phyloP scores from a whole-genome alignment of 1,140 invertebrate genomes.

The Nymphalis io region DNA sequence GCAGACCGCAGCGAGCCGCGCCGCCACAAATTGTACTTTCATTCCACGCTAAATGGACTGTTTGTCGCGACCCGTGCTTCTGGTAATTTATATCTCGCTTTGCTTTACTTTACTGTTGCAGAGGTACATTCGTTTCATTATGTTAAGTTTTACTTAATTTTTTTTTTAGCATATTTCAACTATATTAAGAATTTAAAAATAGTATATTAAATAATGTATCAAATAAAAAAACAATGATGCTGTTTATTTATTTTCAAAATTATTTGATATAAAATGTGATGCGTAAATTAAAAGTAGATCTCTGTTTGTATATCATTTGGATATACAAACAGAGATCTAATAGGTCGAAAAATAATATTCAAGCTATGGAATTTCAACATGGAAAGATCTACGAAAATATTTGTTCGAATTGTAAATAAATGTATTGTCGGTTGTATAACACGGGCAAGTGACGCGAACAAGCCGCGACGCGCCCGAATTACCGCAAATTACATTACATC shows the following conservation, averaged over 20 bases:
- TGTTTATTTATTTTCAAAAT: no score
- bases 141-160: neutral
- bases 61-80: slow-evolving; percentile 43
- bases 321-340: no score
- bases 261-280: no score
- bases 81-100: slow-evolving; percentile 24
- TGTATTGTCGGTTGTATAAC: slow-evolving; percentile 33
- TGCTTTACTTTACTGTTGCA: slow-evolving; percentile 17
- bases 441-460: slow-evolving; percentile 40
- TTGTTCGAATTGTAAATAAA: slow-evolving; percentile 32
- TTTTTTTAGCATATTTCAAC: neutral
- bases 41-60: slow-evolving; percentile 56
- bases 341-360: neutral
- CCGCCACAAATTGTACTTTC: slow-evolving; percentile 59
- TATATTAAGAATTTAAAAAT: no score
- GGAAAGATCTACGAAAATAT: neutral
- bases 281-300: no score
- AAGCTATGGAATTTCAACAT: neutral
- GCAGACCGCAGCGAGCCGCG: slow-evolving; percentile 36
- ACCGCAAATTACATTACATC: slow-evolving; percentile 60
- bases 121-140: slow-evolving; percentile 6
- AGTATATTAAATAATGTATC: no score
- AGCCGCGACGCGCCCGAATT: slow-evolving; percentile 41
- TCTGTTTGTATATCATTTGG: no score
- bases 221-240: no score